Evolutionary conservation across 2,113 vertebrate species (phyloP).

Genomic region (Fregetta grallaria): DNA sequence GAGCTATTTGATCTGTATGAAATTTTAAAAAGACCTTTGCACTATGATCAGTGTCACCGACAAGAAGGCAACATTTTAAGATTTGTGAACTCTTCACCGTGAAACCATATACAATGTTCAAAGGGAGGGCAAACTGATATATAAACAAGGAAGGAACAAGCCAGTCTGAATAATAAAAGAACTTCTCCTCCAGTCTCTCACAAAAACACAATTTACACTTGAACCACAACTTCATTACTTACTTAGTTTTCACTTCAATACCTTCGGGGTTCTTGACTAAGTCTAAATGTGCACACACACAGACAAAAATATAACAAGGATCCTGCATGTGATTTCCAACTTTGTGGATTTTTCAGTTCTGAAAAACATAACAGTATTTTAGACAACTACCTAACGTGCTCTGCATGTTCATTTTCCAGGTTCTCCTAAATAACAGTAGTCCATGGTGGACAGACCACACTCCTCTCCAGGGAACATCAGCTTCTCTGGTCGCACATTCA

Average conservation of each 20-base stretch:
- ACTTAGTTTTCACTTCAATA: background rate
- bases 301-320: background rate
- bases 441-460: background rate
- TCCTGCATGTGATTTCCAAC: background rate
- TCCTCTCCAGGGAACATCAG: background rate
- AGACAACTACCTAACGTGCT: background rate
- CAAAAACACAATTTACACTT: slow-evolving; percentile 11
- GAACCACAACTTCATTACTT: slow-evolving; percentile 19
- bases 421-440: background rate
- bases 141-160: slow-evolving; percentile 14
- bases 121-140: slow-evolving; percentile 6
- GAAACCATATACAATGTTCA: slow-evolving; percentile 4
- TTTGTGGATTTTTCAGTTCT: background rate
- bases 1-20: slow-evolving; percentile 34
- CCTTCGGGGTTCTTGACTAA: background rate
- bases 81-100: slow-evolving; percentile 29
- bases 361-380: background rate
- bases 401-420: background rate
- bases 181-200: background rate
- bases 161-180: background rate
- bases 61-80: slow-evolving; percentile 19
- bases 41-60: background rate
- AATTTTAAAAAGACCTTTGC: slow-evolving; percentile 53
- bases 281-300: background rate
- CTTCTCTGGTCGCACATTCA: background rate